These are phyloP conservation scores for Episyrphus balteatus DNA, from an alignment of 1,140 invertebrate species.

Conservation along the genomic window DNA sequence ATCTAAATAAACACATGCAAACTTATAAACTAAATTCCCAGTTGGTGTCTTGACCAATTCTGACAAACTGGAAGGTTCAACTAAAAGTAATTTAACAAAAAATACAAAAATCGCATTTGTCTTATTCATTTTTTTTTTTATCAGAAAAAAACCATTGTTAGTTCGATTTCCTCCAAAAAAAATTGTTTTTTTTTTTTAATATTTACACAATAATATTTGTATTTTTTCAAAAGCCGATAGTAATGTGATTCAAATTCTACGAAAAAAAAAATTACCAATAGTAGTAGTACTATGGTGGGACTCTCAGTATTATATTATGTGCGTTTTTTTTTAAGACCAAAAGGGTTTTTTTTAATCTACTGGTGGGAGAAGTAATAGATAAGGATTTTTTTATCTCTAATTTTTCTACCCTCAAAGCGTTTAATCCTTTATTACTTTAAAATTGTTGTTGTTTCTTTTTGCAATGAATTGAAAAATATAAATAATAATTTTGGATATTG, in stretches of 20 bases:
- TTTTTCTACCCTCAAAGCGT: neutral
- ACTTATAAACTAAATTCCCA: no score
- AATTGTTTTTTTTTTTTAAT: neutral
- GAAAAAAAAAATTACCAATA: constrained; percentile 11
- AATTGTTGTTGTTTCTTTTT: neutral
- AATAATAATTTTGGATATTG: no score
- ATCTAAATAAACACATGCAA: no score
- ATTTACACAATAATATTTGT: neutral
- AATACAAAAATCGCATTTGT: no score
- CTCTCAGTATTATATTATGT: no score
- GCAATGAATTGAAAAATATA: neutral
- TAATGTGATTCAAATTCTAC: neutral
- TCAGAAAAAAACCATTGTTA: no score
- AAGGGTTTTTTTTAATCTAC: neutral
- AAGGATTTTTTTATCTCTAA: neutral
- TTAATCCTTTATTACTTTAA: neutral
- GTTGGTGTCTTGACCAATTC: no score
- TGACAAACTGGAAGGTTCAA: no score
- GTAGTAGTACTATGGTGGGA: neutral
- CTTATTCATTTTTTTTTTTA: no score
- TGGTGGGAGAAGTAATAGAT: neutral
- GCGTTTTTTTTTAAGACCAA: neutral
- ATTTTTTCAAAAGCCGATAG: neutral
- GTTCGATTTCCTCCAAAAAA: no score
- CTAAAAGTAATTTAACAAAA: no score